phyloP scores from a whole-genome alignment of 2,888 invertebrate genomes.

The Vanessa cardui region DNA sequence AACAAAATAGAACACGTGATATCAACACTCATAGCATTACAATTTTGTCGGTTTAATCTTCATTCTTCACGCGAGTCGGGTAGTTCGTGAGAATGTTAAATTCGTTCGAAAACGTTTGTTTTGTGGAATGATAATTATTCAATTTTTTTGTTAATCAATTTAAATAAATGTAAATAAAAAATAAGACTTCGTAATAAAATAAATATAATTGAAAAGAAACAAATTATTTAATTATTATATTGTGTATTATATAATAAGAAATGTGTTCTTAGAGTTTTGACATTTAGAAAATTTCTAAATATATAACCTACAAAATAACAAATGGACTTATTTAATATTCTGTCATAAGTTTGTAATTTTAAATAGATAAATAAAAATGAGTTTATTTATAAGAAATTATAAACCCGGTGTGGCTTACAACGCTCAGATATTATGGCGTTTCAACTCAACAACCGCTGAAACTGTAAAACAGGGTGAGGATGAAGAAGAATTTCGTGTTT shows the following conservation, averaged over 20 bases:
- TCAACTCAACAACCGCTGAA: slow-evolving; percentile 62
- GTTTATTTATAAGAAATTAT: slow-evolving; percentile 65
- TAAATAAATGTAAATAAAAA: neutral
- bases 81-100: slow-evolving; percentile 36
- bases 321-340: slow-evolving; percentile 44
- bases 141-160: neutral
- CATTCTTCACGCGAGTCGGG: slow-evolving; percentile 31
- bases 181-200: neutral
- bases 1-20: neutral
- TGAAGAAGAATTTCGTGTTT: slow-evolving; percentile 79
- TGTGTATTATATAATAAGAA: neutral
- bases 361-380: slow-evolving; percentile 57
- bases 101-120: slow-evolving; percentile 30
- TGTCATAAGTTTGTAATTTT: slow-evolving; percentile 10
- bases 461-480: slow-evolving; percentile 57
- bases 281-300: neutral
- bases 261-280: neutral
- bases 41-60: slow-evolving; percentile 22
- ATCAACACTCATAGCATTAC: neutral
- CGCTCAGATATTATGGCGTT: slow-evolving; percentile 69
- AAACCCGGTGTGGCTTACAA: slow-evolving; percentile 55
- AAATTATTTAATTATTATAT: neutral
- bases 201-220: neutral
- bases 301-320: slow-evolving; percentile 46
- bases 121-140: neutral